phyloP scores from a whole-genome alignment of 1,140 invertebrate species.

The Drosophila tristis region DNA sequence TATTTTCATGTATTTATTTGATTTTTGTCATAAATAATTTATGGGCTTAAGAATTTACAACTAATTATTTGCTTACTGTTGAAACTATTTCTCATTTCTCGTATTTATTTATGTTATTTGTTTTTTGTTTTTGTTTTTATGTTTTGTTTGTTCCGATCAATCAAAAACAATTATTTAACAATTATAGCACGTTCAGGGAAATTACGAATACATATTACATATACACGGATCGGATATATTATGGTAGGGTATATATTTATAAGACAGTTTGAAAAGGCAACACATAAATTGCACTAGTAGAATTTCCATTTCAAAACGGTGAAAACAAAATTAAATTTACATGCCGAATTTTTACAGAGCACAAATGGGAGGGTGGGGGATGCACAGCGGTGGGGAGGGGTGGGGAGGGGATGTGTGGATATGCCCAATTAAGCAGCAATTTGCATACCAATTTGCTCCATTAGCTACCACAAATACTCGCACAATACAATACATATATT shows the following conservation, averaged over 20 bases:
- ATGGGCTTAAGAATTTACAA: conserved; percentile 72
- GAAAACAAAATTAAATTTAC: conserved; percentile 18
- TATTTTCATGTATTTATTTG: conserved; percentile 72
- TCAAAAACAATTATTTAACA: conserved; percentile 76
- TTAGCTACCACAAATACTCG: conserved; percentile 67
- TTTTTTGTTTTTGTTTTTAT: conserved; percentile 3
- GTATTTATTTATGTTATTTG: conserved; percentile 33
- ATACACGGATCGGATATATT: conserved; percentile 28
- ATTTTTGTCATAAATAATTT: conserved; percentile 77
- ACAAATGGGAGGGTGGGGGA: conserved; percentile 8
- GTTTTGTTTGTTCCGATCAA: conserved; percentile 16
- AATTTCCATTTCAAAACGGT: conserved; percentile 38
- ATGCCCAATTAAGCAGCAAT: conserved; percentile 50
- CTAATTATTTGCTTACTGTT: conserved; percentile 71
- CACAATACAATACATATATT: conserved; percentile 26
- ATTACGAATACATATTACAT: conserved; percentile 34
- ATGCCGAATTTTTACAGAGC: conserved; percentile 50
- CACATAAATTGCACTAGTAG: conserved; percentile 69
- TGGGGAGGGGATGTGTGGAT: no score
- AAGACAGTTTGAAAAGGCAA: conserved; percentile 57
- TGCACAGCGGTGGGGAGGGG: conserved; percentile 27
- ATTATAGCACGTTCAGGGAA: conserved; percentile 76
- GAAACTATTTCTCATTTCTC: conserved; percentile 52
- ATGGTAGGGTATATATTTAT: conserved; percentile 22
- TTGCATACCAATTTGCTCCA: conserved; percentile 51